These are phyloP conservation scores for Xenops minutus DNA, from an alignment of 2,797 vertebrate genomes.

Conservation along the genomic window DNA sequence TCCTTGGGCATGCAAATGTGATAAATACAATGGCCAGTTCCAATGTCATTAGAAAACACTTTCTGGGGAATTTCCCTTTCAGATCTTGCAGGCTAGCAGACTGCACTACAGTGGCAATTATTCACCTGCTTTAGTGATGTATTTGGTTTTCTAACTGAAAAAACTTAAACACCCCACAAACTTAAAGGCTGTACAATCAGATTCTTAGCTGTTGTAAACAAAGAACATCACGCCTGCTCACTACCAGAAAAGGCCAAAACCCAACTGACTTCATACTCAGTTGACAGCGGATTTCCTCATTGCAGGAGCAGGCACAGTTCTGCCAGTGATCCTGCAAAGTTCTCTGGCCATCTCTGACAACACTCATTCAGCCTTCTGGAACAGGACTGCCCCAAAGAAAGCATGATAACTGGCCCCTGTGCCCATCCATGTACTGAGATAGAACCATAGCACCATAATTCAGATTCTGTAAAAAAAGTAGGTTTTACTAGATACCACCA, in stretches of 20 bases:
- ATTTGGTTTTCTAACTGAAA: neutral
- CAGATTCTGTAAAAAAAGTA: neutral
- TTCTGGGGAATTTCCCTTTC: neutral
- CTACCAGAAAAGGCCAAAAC: neutral
- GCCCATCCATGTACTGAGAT: neutral
- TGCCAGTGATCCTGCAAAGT: neutral
- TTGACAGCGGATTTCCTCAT: neutral
- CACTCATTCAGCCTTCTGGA: neutral
- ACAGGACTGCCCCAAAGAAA: neutral
- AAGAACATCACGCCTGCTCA: neutral
- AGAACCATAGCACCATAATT: neutral
- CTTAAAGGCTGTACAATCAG: neutral
- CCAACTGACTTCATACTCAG: rapidly evolving
- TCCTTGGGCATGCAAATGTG: neutral
- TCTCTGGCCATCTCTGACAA: neutral
- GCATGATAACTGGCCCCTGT: rapidly evolving
- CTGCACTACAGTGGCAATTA: neutral
- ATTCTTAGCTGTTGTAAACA: neutral
- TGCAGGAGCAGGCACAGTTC: neutral
- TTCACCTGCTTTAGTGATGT: neutral
- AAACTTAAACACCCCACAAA: neutral
- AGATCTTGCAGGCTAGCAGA: neutral
- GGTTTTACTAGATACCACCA: neutral
- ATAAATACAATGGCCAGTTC: neutral
- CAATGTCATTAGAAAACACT: neutral